A percentile compares a stretch with the other conserved stretches of the same genome.
phyloP scores from a whole-genome alignment of 1,140 invertebrate genomes.

The Calephelis virginiensis region DNA sequence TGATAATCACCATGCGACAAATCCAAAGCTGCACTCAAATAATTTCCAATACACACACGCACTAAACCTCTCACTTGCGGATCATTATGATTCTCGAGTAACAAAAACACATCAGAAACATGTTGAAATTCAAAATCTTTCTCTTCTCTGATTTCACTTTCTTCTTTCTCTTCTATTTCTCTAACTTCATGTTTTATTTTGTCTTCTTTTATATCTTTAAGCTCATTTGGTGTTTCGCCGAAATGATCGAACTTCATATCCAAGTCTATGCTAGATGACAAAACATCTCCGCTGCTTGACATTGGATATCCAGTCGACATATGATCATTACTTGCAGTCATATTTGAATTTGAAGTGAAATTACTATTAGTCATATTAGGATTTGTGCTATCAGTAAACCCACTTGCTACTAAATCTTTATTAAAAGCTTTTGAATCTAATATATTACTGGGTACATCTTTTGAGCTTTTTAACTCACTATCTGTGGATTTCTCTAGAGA shows the following conservation, averaged over 20 bases:
- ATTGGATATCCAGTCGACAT: conserved; percentile 68
- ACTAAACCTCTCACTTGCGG: conserved; percentile 90
- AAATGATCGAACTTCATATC: conserved; percentile 79
- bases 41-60: conserved; percentile 83
- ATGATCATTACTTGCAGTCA: conserved; percentile 68
- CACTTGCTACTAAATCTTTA: conserved; percentile 57
- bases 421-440: conserved; percentile 59
- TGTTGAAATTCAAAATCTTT: conserved; percentile 74
- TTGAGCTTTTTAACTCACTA: conserved; percentile 68
- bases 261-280: conserved; percentile 73
- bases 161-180: conserved; percentile 18
- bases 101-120: conserved; percentile 83
- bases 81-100: conserved; percentile 86
- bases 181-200: conserved; percentile 30
- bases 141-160: conserved; percentile 24
- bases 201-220: conserved; percentile 40
- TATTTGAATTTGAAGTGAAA: conserved; percentile 71
- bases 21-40: conserved; percentile 82
- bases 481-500: conserved; percentile 60
- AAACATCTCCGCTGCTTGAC: conserved; percentile 65
- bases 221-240: conserved; percentile 67
- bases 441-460: conserved; percentile 63
- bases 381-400: conserved; percentile 65
- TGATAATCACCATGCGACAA: conserved; percentile 80
- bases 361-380: conserved; percentile 71